Evolutionary conservation across 2,888 invertebrate genomes (phyloP).

Genomic region (Hipparchia sbordonii): DNA sequence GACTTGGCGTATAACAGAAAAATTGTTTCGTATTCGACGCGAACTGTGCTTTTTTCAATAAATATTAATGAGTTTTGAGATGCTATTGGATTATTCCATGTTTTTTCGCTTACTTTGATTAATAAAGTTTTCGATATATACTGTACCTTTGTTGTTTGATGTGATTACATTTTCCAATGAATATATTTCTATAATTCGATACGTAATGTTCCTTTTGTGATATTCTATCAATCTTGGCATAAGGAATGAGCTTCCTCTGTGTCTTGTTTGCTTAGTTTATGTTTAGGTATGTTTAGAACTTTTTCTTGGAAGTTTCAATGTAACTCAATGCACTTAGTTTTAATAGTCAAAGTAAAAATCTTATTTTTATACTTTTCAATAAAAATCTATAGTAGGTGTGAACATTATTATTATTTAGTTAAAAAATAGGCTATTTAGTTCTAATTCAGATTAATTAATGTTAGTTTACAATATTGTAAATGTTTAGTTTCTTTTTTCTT

Average conservation of each 20-base stretch:
- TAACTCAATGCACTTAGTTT: background rate
- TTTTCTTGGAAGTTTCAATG: background rate
- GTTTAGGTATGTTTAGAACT: background rate
- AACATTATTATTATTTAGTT: too few species aligned
- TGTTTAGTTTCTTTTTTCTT: too few species aligned
- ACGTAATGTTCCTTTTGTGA: constrained; percentile 19
- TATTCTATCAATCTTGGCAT: background rate
- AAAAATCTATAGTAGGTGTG: too few species aligned
- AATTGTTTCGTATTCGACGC: constrained; percentile 62
- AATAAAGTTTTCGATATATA: constrained; percentile 59
- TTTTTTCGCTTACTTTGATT: constrained; percentile 62
- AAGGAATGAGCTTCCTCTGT: background rate
- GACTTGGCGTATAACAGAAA: constrained; percentile 57
- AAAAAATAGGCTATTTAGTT: too few species aligned
- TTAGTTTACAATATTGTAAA: too few species aligned
- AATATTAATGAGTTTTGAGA: constrained; percentile 62
- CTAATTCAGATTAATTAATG: too few species aligned
- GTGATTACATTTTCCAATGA: constrained; percentile 41
- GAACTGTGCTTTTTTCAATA: constrained; percentile 57
- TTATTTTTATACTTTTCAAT: too few species aligned
- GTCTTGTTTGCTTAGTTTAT: background rate
- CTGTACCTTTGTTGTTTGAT: constrained; percentile 36
- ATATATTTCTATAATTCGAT: constrained; percentile 35
- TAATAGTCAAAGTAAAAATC: too few species aligned
- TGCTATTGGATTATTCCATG: constrained; percentile 50